phyloP scores from a whole-genome alignment of 2,888 invertebrate species.

The Nemotelus nigrinus region DNA sequence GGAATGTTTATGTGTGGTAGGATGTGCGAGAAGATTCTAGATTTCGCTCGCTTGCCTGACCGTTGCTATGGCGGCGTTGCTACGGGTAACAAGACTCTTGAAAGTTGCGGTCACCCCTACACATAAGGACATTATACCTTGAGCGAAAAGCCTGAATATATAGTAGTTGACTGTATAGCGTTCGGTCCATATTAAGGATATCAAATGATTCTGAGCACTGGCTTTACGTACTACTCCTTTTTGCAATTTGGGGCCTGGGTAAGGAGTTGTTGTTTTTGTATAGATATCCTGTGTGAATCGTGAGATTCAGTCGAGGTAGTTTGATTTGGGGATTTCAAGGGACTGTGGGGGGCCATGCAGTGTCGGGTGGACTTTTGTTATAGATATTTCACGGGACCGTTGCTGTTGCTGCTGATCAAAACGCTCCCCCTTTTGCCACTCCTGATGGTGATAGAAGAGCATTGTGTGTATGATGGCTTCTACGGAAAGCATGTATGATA shows the following conservation, averaged over 20 bases:
- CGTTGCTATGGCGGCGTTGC: constrained; percentile 53
- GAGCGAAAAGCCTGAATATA: constrained; percentile 9
- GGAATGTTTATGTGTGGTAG: constrained; percentile 29
- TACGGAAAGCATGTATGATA: constrained; percentile 32
- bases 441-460: constrained; percentile 23
- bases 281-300: too few relatives aligned
- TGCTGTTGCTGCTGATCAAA: constrained; percentile 15
- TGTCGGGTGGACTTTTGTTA: constrained; percentile 6
- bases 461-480: constrained; percentile 32
- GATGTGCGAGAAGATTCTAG: constrained; percentile 24
- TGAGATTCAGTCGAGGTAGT: background rate
- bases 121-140: constrained; percentile 42
- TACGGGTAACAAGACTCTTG: constrained; percentile 48
- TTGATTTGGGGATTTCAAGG: background rate
- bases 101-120: constrained; percentile 51
- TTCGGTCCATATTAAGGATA: constrained; percentile 37
- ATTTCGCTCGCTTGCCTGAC: constrained; percentile 50
- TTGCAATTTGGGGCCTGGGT: constrained; percentile 15
- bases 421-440: too few relatives aligned
- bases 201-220: constrained; percentile 31
- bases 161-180: constrained; percentile 21
- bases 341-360: background rate
- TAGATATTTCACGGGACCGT: constrained; percentile 25
- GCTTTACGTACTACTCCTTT: constrained; percentile 33
- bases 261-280: background rate